phyloP scores from a whole-genome alignment of 2,888 invertebrate genomes.

The Trileptium ribeirensis region DNA sequence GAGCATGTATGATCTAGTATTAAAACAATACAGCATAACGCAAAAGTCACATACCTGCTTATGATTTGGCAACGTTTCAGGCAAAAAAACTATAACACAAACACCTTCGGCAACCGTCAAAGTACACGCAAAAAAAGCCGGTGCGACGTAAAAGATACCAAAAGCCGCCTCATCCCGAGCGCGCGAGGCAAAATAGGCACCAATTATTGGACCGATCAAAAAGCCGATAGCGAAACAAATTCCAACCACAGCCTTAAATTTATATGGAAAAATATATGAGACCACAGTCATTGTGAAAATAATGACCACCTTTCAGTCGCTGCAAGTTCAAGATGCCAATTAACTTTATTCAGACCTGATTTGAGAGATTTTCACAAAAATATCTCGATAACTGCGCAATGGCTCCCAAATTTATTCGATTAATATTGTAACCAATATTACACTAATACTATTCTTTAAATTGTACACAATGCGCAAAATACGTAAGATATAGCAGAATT shows the following conservation, averaged over 20 bases:
- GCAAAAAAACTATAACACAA: slow-evolving; percentile 66
- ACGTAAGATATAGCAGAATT: too few relatives aligned
- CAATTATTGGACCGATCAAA: slow-evolving; percentile 86
- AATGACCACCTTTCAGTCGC: too few relatives aligned
- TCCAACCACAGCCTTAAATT: slow-evolving; percentile 78
- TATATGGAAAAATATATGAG: too few relatives aligned
- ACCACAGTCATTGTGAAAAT: too few relatives aligned
- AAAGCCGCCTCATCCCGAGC: slow-evolving; percentile 56
- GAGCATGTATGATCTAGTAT: too few relatives aligned
- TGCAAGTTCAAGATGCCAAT: too few relatives aligned
- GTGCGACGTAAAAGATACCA: slow-evolving; percentile 67
- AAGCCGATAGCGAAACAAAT: slow-evolving; percentile 97
- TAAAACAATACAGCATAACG: slow-evolving; percentile 22
- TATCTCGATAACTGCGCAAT: too few relatives aligned
- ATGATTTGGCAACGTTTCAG: slow-evolving; percentile 74
- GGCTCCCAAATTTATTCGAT: too few relatives aligned
- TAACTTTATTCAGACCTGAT: too few relatives aligned
- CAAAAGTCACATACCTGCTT: slow-evolving; percentile 50
- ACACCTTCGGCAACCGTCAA: slow-evolving; percentile 70
- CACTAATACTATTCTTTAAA: too few relatives aligned
- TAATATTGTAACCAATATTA: neutral
- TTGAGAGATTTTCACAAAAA: too few relatives aligned
- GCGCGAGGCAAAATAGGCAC: slow-evolving; percentile 73
- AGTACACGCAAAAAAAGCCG: slow-evolving; percentile 64
- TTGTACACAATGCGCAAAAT: too few relatives aligned